Conservation (phyloP, 2,888 invertebrate genomes). For the Dryomyza anilis region DNA sequence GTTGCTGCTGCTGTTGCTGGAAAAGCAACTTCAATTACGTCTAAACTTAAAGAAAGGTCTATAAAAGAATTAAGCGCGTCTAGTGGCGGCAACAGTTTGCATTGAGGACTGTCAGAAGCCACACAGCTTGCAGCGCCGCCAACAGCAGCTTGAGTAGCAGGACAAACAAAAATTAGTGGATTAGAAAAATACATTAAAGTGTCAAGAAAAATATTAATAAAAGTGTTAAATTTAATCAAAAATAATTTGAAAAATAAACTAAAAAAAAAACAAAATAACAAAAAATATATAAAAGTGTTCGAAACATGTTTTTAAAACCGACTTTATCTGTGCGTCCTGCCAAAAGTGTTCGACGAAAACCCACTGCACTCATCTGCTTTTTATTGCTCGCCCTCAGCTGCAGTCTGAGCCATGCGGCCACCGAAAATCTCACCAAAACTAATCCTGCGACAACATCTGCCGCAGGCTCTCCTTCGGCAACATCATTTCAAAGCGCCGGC, state of each 20-base stretch:
- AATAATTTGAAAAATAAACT: not conserved
- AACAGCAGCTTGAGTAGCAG: not conserved
- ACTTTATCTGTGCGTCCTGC: slow-evolving; percentile 33
- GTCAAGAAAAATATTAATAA: too few species aligned
- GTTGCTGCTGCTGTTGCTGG: slow-evolving; percentile 22
- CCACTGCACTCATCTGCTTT: not conserved
- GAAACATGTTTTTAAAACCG: slow-evolving; percentile 41
- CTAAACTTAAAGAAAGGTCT: slow-evolving; percentile 51
- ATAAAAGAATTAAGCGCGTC: slow-evolving; percentile 60
- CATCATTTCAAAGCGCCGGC: slow-evolving; percentile 65
- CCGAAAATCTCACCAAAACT: slow-evolving; percentile 48
- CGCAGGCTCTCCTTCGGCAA: slow-evolving; percentile 35
- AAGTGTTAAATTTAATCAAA: too few species aligned
- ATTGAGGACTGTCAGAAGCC: slow-evolving; percentile 63
- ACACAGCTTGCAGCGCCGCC: not conserved
- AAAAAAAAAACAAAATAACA: not conserved
- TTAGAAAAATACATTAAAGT: not conserved
- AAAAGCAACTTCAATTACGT: too few species aligned
- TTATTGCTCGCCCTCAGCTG: not conserved
- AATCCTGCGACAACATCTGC: slow-evolving; percentile 13
- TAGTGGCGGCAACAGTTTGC: slow-evolving; percentile 63
- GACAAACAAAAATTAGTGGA: not conserved
- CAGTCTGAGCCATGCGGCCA: slow-evolving; percentile 33
- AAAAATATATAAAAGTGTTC: not conserved
- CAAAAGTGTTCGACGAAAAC: slow-evolving; percentile 28